Evolutionary conservation across 2,797 vertebrate species (phyloP).

Genomic region (Spea hammondii): DNA sequence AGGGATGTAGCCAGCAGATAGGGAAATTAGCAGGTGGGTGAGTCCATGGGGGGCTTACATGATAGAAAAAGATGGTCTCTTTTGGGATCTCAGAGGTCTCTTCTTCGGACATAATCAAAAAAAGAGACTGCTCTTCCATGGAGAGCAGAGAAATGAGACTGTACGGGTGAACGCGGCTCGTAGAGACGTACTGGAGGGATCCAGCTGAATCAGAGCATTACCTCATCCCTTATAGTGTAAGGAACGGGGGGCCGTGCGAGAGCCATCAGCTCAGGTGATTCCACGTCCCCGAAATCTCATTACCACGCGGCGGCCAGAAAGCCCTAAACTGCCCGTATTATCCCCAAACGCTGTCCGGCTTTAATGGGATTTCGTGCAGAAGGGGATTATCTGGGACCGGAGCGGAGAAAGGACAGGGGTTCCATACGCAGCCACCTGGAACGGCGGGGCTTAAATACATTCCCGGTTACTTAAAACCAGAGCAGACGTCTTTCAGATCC

Average conservation of each 20-base stretch:
- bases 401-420: background rate
- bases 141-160: slow-evolving; percentile 2
- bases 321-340: slow-evolving; percentile 60
- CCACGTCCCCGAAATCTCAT: slow-evolving; percentile 57
- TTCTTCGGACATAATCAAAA: too few relatives aligned
- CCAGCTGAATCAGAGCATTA: slow-evolving; percentile 45
- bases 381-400: slow-evolving; percentile 56
- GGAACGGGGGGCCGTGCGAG: slow-evolving; percentile 47
- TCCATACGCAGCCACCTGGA: slow-evolving; percentile 26
- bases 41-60: too few relatives aligned
- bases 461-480: background rate
- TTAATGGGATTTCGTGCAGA: slow-evolving; percentile 43
- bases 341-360: slow-evolving; percentile 55
- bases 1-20: background rate
- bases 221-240: slow-evolving; percentile 38
- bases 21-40: background rate
- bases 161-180: background rate
- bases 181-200: slow-evolving; percentile 20
- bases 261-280: slow-evolving; percentile 66
- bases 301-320: slow-evolving; percentile 54
- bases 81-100: too few relatives aligned
- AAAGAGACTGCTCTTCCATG: background rate
- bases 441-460: background rate
- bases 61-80: too few relatives aligned
- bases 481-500: background rate